Evolutionary conservation across 2,113 vertebrate genomes (phyloP).

Genomic region (Corydoras maculifer): DNA sequence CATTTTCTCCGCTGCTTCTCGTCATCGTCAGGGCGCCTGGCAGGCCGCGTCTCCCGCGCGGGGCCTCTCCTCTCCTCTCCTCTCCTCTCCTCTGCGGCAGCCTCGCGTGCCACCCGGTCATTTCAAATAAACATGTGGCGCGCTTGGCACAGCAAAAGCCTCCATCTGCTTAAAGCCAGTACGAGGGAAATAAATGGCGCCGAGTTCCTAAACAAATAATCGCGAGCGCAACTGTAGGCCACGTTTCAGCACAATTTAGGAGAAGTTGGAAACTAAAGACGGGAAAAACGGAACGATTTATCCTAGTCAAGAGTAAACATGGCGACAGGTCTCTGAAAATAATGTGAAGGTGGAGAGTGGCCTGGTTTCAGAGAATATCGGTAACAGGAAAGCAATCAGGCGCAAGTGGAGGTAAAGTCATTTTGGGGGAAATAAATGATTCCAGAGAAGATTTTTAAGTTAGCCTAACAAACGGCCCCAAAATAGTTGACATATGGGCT

Average conservation of each 20-base stretch:
- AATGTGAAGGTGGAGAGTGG: conserved; percentile 22
- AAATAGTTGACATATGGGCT: not conserved
- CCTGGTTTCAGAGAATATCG: conserved; percentile 1
- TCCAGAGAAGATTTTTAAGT: not conserved
- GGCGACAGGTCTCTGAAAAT: conserved; percentile 38
- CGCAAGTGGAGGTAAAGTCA: conserved; percentile 17
- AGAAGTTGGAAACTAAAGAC: conserved; percentile 18
- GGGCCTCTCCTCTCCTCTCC: conserved; percentile 5
- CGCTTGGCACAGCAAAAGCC: conserved; percentile 36
- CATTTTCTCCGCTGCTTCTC: conserved; percentile 45
- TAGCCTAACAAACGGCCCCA: not conserved
- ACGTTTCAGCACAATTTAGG: conserved; percentile 6
- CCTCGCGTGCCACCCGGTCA: conserved; percentile 44
- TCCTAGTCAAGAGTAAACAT: conserved; percentile 39
- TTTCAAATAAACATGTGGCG: conserved; percentile 53
- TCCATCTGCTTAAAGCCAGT: conserved; percentile 52
- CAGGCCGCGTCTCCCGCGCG: conserved; percentile 36
- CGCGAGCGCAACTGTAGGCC: conserved; percentile 25
- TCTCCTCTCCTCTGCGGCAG: conserved; percentile 13
- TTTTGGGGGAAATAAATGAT: conserved; percentile 31
- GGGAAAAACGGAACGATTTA: conserved; percentile 32
- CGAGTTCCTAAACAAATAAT: conserved; percentile 48
- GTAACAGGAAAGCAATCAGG: conserved; percentile 40
- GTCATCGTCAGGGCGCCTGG: conserved; percentile 43
- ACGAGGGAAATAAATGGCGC: conserved; percentile 48